These are phyloP conservation scores for Synanthedon formicaeformis DNA, from an alignment of 2,888 invertebrate genomes.

Conservation along the genomic window DNA sequence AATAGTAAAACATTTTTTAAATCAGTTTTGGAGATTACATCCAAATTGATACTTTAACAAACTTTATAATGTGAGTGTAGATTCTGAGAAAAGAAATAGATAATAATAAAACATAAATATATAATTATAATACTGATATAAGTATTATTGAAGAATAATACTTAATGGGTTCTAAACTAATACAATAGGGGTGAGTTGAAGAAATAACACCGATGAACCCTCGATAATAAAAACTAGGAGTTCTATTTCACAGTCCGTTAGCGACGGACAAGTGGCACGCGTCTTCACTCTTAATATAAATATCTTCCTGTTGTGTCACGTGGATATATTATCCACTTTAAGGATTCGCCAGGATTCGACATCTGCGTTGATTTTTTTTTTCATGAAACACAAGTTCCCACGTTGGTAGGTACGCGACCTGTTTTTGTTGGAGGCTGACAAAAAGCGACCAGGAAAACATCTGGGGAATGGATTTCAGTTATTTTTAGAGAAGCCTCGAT, in stretches of 20 bases:
- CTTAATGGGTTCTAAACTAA: no score
- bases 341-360: constrained; percentile 30
- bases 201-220: constrained; percentile 8
- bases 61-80: no score
- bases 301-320: constrained; percentile 58
- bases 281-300: constrained; percentile 26
- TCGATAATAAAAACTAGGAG: constrained; percentile 27
- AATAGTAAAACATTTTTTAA: no score
- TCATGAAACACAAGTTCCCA: constrained; percentile 37
- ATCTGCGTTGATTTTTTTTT: constrained; percentile 42
- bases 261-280: constrained; percentile 50
- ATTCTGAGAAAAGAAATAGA: no score
- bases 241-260: constrained; percentile 52
- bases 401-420: constrained; percentile 40
- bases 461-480: constrained; percentile 40
- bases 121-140: no score
- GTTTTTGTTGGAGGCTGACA: constrained; percentile 30
- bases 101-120: no score
- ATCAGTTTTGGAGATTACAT: no score
- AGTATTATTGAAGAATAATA: no score
- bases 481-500: constrained; percentile 39
- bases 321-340: constrained; percentile 21
- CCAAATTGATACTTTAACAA: no score
- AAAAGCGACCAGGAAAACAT: constrained; percentile 54
- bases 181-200: no score